Conservation (phyloP, 2,113 vertebrate species). For the Phainopepla nitens region DNA sequence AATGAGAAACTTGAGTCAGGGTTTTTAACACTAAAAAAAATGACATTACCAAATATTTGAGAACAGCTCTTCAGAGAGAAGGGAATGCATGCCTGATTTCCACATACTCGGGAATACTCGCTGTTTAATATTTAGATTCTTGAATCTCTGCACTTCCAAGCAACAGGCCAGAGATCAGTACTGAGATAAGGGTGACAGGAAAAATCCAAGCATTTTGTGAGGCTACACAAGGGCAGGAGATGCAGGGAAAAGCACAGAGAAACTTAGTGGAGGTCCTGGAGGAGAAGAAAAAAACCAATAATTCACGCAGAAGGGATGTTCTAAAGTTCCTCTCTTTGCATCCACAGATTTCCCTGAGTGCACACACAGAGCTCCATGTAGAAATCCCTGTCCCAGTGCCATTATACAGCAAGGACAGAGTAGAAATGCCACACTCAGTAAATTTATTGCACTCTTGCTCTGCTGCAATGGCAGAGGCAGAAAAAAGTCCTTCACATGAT, state of each 20-base stretch:
- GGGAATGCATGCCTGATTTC: not conserved
- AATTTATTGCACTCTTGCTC: not conserved
- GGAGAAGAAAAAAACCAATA: not conserved
- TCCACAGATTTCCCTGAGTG: not conserved
- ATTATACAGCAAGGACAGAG: not conserved
- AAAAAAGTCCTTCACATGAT: not conserved
- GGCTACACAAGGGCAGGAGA: not conserved
- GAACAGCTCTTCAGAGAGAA: slow-evolving; percentile 12
- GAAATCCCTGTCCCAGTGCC: not conserved
- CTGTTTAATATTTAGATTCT: not conserved
- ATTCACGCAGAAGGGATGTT: not conserved
- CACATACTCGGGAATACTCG: not conserved
- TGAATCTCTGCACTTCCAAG: not conserved
- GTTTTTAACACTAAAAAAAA: slow-evolving; percentile 19
- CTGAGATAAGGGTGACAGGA: not conserved
- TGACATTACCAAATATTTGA: slow-evolving; percentile 20
- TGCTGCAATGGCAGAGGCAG: not conserved
- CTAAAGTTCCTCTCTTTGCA: not conserved
- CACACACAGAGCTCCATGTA: not conserved
- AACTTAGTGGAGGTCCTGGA: not conserved
- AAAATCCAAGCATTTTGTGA: not conserved
- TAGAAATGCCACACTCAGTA: fast-evolving
- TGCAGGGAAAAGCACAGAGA: not conserved
- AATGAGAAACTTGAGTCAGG: slow-evolving; percentile 14
- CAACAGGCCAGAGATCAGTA: not conserved